Conservation (phyloP, 2,888 invertebrate species). For the Malthinus seriepunctatus region DNA sequence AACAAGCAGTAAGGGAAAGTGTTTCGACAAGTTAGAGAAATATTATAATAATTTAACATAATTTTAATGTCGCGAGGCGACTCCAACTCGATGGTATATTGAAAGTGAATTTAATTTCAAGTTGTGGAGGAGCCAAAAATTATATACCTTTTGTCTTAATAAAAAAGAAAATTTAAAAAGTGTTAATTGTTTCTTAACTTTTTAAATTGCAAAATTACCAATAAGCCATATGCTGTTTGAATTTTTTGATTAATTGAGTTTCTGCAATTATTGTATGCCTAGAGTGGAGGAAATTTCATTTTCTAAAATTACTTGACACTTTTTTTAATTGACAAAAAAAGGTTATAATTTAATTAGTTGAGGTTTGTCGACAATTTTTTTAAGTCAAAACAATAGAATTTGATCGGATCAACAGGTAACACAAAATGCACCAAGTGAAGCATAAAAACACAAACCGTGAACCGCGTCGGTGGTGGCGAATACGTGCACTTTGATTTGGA, state of each 20-base stretch:
- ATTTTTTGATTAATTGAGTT: no score
- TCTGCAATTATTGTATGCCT: no score
- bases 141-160: not conserved
- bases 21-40: not conserved
- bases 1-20: constrained; percentile 1
- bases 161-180: no score
- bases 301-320: no score
- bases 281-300: no score
- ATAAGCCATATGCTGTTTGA: no score
- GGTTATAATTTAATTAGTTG: no score
- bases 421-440: constrained; percentile 9
- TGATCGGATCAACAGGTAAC: constrained; percentile 2
- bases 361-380: no score
- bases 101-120: constrained; percentile 4
- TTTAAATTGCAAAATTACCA: no score
- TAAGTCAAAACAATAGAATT: no score
- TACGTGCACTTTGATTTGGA: not conserved
- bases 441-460: constrained; percentile 11
- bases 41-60: constrained; percentile 5
- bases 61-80: not conserved
- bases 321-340: no score
- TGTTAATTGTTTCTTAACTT: no score
- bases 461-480: constrained; percentile 6
- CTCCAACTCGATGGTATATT: not conserved
- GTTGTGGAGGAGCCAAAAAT: constrained; percentile 1